Evolutionary conservation across 2,888 invertebrate genomes (phyloP).

Genomic region (Scrobipalpa costella): DNA sequence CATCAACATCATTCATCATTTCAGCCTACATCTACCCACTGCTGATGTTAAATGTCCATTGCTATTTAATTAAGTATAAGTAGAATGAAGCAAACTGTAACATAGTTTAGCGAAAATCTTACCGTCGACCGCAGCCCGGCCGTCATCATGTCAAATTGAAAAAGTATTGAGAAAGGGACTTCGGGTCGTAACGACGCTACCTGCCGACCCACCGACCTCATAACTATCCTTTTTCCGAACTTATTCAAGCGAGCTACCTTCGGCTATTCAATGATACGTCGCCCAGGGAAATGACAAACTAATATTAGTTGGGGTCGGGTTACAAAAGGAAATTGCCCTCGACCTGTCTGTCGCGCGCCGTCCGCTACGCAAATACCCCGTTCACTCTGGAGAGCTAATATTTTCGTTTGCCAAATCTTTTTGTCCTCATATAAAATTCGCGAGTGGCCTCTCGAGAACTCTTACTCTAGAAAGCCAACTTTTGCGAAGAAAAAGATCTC

Average conservation of each 20-base stretch:
- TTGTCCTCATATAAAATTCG: neutral
- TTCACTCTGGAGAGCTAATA: constrained; percentile 6
- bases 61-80: neutral
- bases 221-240: constrained; percentile 38
- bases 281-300: constrained; percentile 47
- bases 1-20: too few species aligned
- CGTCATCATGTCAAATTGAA: constrained; percentile 48
- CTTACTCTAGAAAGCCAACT: neutral
- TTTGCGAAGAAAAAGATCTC: constrained; percentile 3
- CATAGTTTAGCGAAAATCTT: neutral
- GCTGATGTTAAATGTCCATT: neutral
- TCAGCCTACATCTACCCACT: too few species aligned
- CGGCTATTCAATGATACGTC: constrained; percentile 44
- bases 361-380: constrained; percentile 37
- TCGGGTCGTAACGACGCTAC: constrained; percentile 17
- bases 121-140: constrained; percentile 1
- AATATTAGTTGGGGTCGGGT: constrained; percentile 43
- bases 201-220: constrained; percentile 31
- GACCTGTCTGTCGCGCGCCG: neutral
- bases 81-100: neutral
- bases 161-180: constrained; percentile 42
- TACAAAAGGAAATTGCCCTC: constrained; percentile 36
- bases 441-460: neutral
- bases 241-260: constrained; percentile 39
- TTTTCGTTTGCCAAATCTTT: neutral